Evolutionary conservation across 2,113 vertebrate species (phyloP).

Genomic region (Hemiscyllium ocellatum): DNA sequence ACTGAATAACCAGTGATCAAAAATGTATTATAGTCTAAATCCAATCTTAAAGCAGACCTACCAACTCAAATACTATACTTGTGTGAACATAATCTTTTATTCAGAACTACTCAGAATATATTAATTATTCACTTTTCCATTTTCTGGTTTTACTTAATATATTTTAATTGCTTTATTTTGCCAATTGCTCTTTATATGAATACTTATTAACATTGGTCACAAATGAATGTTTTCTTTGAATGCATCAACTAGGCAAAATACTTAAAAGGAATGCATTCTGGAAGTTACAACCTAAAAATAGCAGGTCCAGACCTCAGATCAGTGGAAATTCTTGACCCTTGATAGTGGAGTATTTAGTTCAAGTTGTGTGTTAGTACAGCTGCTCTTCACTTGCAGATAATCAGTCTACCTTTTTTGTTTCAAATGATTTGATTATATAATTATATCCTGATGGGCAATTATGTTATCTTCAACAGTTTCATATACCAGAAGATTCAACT

Average conservation of each 20-base stretch:
- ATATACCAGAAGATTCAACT: not conserved
- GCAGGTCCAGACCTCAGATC: slow-evolving; percentile 24
- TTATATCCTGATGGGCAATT: slow-evolving; percentile 1
- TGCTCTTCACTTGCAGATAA: slow-evolving; percentile 30
- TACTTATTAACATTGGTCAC: not conserved
- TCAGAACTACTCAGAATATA: not conserved
- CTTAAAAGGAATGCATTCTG: slow-evolving; percentile 31
- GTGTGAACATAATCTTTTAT: not conserved
- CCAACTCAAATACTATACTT: not conserved
- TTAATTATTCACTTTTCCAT: not conserved
- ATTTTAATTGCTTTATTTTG: not conserved
- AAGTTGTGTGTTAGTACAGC: slow-evolving; percentile 31
- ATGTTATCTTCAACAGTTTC: not conserved
- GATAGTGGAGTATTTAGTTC: slow-evolving; percentile 9
- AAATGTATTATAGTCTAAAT: not conserved
- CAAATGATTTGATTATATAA: slow-evolving; percentile 30
- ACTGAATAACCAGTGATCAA: not conserved
- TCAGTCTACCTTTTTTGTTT: slow-evolving; percentile 14
- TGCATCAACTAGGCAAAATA: not conserved
- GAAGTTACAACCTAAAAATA: slow-evolving; percentile 28
- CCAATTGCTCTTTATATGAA: not conserved
- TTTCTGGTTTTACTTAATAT: not conserved
- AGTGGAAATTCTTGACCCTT: slow-evolving; percentile 32
- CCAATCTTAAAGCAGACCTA: not conserved
- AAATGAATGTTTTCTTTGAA: not conserved